Base-by-base conservation (phyloP, 2,797 vertebrate genomes). In the Babyrousa celebensis region DNA sequence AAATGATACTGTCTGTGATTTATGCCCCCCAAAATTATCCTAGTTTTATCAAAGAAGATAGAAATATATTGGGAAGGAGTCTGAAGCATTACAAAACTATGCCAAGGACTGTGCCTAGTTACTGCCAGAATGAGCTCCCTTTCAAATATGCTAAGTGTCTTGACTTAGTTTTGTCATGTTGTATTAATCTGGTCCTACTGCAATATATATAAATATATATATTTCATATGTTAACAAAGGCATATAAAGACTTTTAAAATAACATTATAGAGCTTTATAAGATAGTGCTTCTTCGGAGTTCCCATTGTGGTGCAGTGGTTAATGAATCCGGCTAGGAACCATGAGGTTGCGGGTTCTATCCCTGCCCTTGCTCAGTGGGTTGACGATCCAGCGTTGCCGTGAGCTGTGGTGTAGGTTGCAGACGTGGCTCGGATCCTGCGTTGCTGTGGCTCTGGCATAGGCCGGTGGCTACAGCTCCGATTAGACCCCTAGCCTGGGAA, bases 1-100 rank as follows among this genome's bases (percentile, higher is more conserved):
- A 9, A 83, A 20, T 15, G n/a, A 68, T 27, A 83, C 7, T 91
- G 48, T 86, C 78, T 83, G 40, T 43, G 36, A 95, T 92, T 75
- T 91, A 95, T 63, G 18, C 65, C 36, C 21, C n/a, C 56, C n/a
- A 0, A 52, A 90, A 80, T 90, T 95, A 17, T 74, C 74, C 32
- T 85, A 17, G 43, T 93, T 95, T 83, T 88, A 78, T 89, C 86
- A 95, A 92, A 84, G 79, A 90, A 96, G 43, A 40, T 27, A 90
- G 78, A 95, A 96, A 68, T 75, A 14, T 63, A 75, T 20, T 72
- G 36, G 16, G 16, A 85, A 67, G 32, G 17, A 91, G 48, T 74
- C 68, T 67, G 17, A 87, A 82, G 60, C 54, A 79, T 71, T 80
- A 71, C 16, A 93, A 93, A 84, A 96, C 65, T 54, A 65, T 71